A percentile compares a stretch with the other conserved stretches of the same genome.
Evolutionary conservation across 2,888 invertebrate genomes (phyloP).

Genomic region (Heliconius ethilla): DNA sequence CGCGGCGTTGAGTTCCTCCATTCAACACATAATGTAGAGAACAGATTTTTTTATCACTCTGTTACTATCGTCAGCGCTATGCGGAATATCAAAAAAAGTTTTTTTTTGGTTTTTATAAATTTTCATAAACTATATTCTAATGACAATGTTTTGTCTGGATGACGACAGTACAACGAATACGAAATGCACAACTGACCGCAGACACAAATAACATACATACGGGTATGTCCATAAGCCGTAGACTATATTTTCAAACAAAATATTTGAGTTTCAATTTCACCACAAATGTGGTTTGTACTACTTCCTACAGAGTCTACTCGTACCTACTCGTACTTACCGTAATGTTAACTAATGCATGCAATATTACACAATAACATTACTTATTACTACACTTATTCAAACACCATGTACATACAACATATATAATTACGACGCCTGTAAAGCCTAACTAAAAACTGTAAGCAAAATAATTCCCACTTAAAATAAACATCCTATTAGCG

Average conservation of each 20-base stretch:
- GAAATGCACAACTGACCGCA: background rate
- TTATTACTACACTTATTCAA: background rate
- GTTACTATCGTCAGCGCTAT: background rate
- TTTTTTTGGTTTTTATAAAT: no score
- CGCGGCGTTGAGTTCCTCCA: background rate
- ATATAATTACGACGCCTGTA: background rate
- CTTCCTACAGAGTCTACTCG: no score
- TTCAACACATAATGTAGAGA: background rate
- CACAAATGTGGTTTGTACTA: background rate
- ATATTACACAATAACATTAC: background rate
- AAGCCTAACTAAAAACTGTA: background rate
- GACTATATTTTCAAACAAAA: background rate
- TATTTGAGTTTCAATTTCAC: slow-evolving; percentile 28
- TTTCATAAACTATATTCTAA: background rate
- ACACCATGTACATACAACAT: slow-evolving; percentile 8
- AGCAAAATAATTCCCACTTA: background rate
- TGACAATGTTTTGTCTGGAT: background rate
- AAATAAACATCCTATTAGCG: slow-evolving; percentile 3
- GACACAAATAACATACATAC: background rate
- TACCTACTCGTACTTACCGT: background rate
- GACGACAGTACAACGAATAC: background rate
- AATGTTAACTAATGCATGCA: background rate
- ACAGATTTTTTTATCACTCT: no score
- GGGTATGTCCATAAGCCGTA: background rate
- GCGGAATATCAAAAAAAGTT: no score